These are phyloP conservation scores for Oreocharis arfaki DNA, from an alignment of 2,113 vertebrate species.

Conservation along the genomic window DNA sequence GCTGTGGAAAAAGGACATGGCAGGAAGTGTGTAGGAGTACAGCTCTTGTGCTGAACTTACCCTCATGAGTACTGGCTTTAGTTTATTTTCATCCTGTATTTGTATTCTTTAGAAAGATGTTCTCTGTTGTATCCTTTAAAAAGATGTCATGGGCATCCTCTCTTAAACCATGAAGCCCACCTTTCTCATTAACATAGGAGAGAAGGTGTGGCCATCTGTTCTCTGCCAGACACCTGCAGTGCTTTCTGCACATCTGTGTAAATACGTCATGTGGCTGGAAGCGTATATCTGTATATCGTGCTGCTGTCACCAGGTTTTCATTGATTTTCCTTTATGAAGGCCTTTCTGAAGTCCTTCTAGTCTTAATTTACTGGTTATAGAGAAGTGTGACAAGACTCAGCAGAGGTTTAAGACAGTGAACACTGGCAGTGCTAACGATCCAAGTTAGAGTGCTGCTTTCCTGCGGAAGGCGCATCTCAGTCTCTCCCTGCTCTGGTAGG, in stretches of 20 bases:
- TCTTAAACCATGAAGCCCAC: neutral
- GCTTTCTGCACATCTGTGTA: neutral
- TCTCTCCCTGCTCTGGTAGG: neutral
- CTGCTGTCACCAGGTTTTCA: neutral
- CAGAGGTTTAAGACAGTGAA: neutral
- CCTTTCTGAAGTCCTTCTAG: neutral
- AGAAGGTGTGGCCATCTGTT: neutral
- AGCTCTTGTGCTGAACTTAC: neutral
- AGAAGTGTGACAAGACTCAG: neutral
- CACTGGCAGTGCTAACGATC: neutral
- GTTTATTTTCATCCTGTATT: neutral
- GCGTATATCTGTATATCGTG: fast-evolving
- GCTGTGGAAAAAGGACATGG: neutral
- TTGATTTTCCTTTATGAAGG: neutral
- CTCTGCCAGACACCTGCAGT: neutral
- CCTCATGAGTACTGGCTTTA: neutral
- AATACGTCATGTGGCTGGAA: neutral
- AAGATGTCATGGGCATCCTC: neutral
- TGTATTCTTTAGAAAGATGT: neutral
- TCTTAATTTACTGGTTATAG: neutral
- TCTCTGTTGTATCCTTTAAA: neutral
- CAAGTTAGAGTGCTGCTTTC: neutral
- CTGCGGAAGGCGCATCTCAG: fast-evolving
- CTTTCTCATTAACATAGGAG: neutral
- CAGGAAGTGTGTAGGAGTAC: neutral